phyloP scores from a whole-genome alignment of 2,888 invertebrate species.

The Exephanes ischioxanthus region DNA sequence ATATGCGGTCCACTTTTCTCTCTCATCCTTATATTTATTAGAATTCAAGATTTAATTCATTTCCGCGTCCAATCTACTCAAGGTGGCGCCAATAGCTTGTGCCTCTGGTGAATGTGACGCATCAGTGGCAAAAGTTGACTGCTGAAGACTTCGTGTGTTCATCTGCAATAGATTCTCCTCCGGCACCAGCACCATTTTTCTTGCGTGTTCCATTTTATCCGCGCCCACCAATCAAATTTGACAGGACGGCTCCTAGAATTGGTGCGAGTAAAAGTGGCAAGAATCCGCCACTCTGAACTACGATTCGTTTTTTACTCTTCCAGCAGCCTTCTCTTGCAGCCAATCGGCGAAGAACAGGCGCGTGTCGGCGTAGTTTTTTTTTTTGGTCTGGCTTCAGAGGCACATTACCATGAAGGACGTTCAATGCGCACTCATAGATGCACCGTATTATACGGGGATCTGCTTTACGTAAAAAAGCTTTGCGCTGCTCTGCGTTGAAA shows the following conservation, averaged over 20 bases:
- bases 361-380: constrained; percentile 22
- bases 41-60: constrained; percentile 61
- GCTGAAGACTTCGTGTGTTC: not conserved
- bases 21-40: constrained; percentile 34
- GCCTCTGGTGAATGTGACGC: not conserved
- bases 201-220: constrained; percentile 51
- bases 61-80: constrained; percentile 52
- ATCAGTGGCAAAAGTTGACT: not conserved
- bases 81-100: constrained; percentile 29
- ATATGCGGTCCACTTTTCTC: constrained; percentile 62
- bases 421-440: not conserved
- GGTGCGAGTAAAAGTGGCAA: constrained; percentile 5
- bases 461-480: not conserved
- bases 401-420: not conserved
- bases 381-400: not conserved
- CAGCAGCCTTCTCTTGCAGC: constrained; percentile 16
- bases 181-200: constrained; percentile 53
- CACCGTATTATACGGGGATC: not conserved
- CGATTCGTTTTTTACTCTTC: constrained; percentile 10
- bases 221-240: constrained; percentile 12
- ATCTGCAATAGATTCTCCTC: constrained; percentile 24
- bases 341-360: constrained; percentile 12
- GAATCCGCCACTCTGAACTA: constrained; percentile 13
- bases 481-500: not conserved
- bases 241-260: constrained; percentile 27